These are phyloP conservation scores for Synanthedon vespiformis DNA, from an alignment of 2,888 invertebrate genomes.

Conservation along the genomic window DNA sequence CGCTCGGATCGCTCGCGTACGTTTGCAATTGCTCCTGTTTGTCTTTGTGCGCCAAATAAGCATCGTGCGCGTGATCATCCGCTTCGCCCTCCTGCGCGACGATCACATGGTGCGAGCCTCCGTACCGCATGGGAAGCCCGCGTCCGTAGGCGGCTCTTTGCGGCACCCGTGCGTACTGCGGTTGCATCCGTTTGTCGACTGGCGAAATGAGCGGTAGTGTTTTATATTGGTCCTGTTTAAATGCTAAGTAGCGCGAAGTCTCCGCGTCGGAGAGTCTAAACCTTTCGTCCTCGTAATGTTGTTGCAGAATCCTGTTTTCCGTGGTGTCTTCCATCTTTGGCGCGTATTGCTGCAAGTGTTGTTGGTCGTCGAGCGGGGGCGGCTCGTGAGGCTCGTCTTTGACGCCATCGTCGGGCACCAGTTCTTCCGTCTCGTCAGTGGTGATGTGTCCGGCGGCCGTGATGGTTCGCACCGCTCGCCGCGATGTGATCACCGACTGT, in stretches of 20 bases:
- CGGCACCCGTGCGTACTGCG: slow-evolving; percentile 23
- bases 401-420: slow-evolving; percentile 37
- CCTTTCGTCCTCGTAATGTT: slow-evolving; percentile 47
- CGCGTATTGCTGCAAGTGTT: slow-evolving; percentile 26
- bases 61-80: slow-evolving; percentile 37
- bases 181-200: slow-evolving; percentile 25
- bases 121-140: slow-evolving; percentile 41
- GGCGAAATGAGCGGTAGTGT: slow-evolving; percentile 18
- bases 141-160: slow-evolving; percentile 26
- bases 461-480: slow-evolving; percentile 70
- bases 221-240: slow-evolving; percentile 53
- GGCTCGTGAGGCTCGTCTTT: slow-evolving; percentile 53
- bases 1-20: slow-evolving; percentile 23
- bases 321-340: slow-evolving; percentile 29
- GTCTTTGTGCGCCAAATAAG: slow-evolving; percentile 38
- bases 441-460: slow-evolving; percentile 73
- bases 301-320: slow-evolving; percentile 22
- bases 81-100: slow-evolving; percentile 38
- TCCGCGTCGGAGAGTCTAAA: slow-evolving; percentile 43
- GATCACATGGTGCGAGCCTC: slow-evolving; percentile 44
- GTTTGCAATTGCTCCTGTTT: slow-evolving; percentile 32
- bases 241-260: slow-evolving; percentile 50
- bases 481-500: slow-evolving; percentile 66
- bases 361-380: slow-evolving; percentile 25
- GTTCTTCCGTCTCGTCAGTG: slow-evolving; percentile 17